These are phyloP conservation scores for Bagarius yarrelli DNA, from an alignment of 2,113 vertebrate genomes.

Conservation along the genomic window DNA sequence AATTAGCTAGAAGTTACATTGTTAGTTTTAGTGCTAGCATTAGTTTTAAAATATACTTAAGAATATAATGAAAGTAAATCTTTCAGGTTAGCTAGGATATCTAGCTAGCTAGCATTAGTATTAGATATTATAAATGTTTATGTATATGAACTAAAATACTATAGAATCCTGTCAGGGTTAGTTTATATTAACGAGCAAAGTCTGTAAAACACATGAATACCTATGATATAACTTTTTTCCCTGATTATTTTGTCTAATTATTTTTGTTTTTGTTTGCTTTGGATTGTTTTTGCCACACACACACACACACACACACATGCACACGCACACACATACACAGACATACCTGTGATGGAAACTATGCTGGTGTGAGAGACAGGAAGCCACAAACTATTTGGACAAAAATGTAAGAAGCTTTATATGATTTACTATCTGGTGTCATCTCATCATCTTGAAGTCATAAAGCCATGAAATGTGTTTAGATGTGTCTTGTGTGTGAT, in stretches of 20 bases:
- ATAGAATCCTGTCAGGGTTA: not conserved
- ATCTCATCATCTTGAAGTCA: constrained; percentile 20
- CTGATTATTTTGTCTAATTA: constrained; percentile 19
- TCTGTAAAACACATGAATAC: not conserved
- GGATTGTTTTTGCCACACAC: not conserved
- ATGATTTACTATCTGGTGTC: constrained; percentile 11
- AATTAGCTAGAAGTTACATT: too few relatives aligned
- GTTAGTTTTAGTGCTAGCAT: not conserved
- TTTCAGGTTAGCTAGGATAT: not conserved
- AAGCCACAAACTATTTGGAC: constrained; percentile 68
- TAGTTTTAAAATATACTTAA: not conserved
- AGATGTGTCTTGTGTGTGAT: not conserved
- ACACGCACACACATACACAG: constrained; percentile 32
- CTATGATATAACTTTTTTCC: not conserved
- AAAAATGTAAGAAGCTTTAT: constrained; percentile 66
- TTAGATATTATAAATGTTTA: not conserved
- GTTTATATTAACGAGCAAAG: not conserved
- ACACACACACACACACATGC: constrained; percentile 20
- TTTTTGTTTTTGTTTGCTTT: constrained; percentile 12
- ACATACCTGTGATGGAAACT: constrained; percentile 29
- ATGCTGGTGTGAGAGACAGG: constrained; percentile 55
- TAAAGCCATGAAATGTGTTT: not conserved
- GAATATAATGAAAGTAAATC: too few relatives aligned
- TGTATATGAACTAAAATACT: not conserved
- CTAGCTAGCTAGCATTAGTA: not conserved